Percentiles rank a stretch among this genome's conserved stretches.
These are phyloP conservation scores for Odocoileus virginianus DNA, from an alignment of 2,113 vertebrate genomes.

Conservation along the genomic window DNA sequence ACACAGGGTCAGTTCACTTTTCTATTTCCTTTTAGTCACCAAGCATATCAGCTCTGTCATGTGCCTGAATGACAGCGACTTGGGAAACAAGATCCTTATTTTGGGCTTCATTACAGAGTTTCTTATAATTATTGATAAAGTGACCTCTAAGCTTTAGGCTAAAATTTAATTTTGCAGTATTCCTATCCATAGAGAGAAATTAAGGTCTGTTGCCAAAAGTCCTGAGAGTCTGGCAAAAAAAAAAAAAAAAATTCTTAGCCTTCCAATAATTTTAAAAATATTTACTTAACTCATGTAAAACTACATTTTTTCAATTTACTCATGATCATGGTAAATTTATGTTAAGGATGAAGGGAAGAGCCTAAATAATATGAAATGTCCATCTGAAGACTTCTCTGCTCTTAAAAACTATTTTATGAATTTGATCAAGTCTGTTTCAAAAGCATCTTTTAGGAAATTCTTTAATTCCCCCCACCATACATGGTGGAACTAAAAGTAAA, in stretches of 20 bases:
- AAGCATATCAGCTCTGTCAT: neutral
- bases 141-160: neutral
- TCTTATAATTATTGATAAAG: neutral
- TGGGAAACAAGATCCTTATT: conserved; percentile 16
- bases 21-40: neutral
- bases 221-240: neutral
- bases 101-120: neutral
- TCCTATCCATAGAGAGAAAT: neutral
- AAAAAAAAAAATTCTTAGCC: neutral
- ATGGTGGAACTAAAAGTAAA: neutral
- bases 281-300: neutral
- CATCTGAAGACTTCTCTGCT: neutral
- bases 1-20: neutral
- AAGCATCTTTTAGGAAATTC: neutral
- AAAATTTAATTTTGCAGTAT: neutral
- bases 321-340: neutral
- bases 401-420: neutral
- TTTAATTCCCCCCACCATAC: neutral
- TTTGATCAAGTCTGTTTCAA: neutral
- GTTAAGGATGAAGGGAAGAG: neutral
- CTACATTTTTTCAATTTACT: neutral
- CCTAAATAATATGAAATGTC: neutral
- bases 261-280: conserved; percentile 4
- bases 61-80: neutral
- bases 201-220: neutral